These are phyloP conservation scores for Colaptes auratus DNA, from an alignment of 2,113 vertebrate species.

Conservation along the genomic window DNA sequence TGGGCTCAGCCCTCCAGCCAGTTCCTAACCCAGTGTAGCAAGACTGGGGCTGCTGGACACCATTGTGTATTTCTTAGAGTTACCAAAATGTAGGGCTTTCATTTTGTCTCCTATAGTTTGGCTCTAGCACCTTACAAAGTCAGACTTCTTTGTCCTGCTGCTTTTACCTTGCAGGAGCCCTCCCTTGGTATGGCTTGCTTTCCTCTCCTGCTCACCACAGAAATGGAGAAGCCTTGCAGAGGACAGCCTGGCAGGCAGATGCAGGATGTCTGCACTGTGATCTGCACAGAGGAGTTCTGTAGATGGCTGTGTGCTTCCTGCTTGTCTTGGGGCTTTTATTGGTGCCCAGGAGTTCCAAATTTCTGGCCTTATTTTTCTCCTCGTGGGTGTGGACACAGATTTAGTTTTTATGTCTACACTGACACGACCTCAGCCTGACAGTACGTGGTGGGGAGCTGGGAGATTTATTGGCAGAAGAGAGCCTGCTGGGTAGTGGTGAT, in stretches of 20 bases:
- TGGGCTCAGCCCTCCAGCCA: too few species aligned
- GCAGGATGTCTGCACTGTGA: background rate
- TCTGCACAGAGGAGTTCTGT: background rate
- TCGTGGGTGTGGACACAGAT: slow-evolving; percentile 5
- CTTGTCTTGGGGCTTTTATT: background rate
- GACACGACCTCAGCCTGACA: slow-evolving; percentile 38
- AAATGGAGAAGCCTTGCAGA: background rate
- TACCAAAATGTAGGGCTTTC: too few species aligned
- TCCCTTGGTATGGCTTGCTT: background rate
- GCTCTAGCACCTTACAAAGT: too few species aligned
- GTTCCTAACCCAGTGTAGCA: too few species aligned
- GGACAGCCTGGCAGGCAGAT: background rate
- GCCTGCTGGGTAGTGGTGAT: background rate
- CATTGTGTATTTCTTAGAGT: too few species aligned
- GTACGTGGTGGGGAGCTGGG: slow-evolving; percentile 8
- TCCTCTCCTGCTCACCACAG: background rate
- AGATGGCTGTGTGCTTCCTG: background rate
- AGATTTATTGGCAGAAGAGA: slow-evolving; percentile 10
- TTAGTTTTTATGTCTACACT: slow-evolving; percentile 14
- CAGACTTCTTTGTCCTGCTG: background rate
- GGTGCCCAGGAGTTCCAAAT: background rate
- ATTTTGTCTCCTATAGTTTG: too few species aligned
- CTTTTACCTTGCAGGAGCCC: background rate
- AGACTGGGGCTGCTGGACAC: too few species aligned
- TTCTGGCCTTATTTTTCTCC: slow-evolving; percentile 27